Evolutionary conservation across 2,113 vertebrate species (phyloP), one percentile per base, ranked within the genome.

Genomic region (Charadrius vociferus): DNA sequence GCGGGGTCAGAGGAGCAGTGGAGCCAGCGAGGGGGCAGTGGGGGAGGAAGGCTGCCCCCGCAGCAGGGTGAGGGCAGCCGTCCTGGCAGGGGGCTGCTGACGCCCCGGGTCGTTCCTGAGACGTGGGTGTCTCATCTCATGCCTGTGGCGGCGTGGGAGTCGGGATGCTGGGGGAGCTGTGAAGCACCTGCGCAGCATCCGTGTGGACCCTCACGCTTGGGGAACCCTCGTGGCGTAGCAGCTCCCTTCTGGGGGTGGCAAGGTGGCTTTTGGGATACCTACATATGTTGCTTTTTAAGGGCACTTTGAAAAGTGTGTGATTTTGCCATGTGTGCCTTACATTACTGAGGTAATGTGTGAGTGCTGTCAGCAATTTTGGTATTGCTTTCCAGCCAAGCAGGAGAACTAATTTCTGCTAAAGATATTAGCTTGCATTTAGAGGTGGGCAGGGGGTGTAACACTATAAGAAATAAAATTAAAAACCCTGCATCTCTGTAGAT

Each of bases 361-460:
- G 45, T 41, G 62, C 86, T 62, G 53, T 92, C 88, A 82, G 86
- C 88, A 68, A 2, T 85, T 85, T 72, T 0, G 0, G 24, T 45
- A 17, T 36, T 65, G 27, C 50, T 90, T 80, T 67, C 72, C 59
- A 67, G 39, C 61, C 9, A 0, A 45, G 10, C 17, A 66, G 47
- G 68, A 71, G 81, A 94, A 85, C 14, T n/a, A 9, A 58, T 63
- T 93, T 62, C 86, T 97, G 93, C 37, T 94, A 55, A 90, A 87
- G 70, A 41, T 55, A 91, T 93, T 82, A 82, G 26, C 19, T 37
- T 83, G 32, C 49, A 24, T 87, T 91, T 93, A 58, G 49, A 77
- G 66, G 50, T 82, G 41, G 39, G 22, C 61, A 79, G 36, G 27
- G 34, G 8, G 5, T 52, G 12, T 88, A 71, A 65, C 45, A 29